These are phyloP conservation scores for Triplophysa dalaica DNA, from an alignment of 2,113 vertebrate species.

Conservation along the genomic window DNA sequence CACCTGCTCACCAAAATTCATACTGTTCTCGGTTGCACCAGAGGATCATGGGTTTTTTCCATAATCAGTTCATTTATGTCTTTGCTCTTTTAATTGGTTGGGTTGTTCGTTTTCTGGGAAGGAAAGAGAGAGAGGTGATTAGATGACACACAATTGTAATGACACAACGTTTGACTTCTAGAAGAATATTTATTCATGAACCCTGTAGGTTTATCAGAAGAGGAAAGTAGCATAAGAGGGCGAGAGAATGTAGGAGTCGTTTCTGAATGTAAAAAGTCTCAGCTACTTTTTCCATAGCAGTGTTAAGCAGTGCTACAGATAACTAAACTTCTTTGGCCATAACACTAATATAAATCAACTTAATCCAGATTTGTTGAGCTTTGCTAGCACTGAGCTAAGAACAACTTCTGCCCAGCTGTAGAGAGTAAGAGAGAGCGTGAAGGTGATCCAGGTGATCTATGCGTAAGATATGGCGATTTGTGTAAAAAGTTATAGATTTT, in stretches of 20 bases:
- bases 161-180: not conserved
- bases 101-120: too few species aligned
- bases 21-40: not conserved
- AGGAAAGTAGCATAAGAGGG: not conserved
- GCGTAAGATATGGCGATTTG: conserved; percentile 4
- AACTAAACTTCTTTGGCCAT: not conserved
- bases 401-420: not conserved
- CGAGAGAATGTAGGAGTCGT: too few species aligned
- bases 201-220: conserved; percentile 11
- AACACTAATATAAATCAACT: not conserved
- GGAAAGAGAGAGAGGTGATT: too few species aligned
- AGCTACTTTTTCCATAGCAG: not conserved
- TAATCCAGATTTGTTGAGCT: conserved; percentile 7
- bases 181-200: not conserved
- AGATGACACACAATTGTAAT: not conserved
- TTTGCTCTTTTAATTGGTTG: not conserved
- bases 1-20: not conserved
- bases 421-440: not conserved
- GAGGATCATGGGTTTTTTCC: not conserved
- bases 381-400: conserved; percentile 16
- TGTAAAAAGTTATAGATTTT: conserved; percentile 56
- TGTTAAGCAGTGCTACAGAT: not conserved
- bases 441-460: conserved; percentile 4
- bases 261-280: not conserved
- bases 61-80: not conserved